These are phyloP conservation scores for Trachymyrmex septentrionalis DNA, from an alignment of 1,140 invertebrate genomes.

Conservation along the genomic window DNA sequence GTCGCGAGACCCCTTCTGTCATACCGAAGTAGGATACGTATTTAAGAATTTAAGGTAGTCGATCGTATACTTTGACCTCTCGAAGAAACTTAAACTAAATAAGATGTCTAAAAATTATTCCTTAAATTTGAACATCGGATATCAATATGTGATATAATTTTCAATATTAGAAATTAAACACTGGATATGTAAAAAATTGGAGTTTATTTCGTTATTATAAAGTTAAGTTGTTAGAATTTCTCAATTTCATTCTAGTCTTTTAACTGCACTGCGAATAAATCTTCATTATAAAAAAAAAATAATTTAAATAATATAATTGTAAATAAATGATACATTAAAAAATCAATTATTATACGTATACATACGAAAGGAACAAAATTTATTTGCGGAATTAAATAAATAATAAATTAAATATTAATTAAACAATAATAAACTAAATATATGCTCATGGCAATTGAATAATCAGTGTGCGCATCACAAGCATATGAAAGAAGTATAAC, in stretches of 20 bases:
- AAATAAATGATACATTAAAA: neutral
- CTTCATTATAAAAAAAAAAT: conserved; percentile 1
- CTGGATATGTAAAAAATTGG: neutral
- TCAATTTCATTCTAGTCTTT: neutral
- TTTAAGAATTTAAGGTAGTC: conserved; percentile 35
- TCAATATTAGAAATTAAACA: neutral
- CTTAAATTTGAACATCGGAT: neutral
- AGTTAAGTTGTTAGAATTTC: neutral
- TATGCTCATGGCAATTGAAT: too few relatives aligned
- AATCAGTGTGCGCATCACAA: too few relatives aligned
- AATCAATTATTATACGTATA: neutral
- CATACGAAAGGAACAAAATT: neutral
- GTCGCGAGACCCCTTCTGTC: neutral
- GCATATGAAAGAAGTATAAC: too few relatives aligned
- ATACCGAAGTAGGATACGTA: neutral
- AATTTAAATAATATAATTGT: neutral
- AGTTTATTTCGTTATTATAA: neutral
- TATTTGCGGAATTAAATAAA: neutral
- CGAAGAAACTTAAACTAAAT: conserved; percentile 2
- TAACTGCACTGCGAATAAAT: neutral
- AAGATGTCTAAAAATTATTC: neutral
- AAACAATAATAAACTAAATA: neutral
- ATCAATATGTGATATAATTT: neutral
- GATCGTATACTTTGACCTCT: conserved; percentile 15
- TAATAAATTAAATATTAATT: too few relatives aligned